Conservation (phyloP, 2,888 invertebrate species). For the Antheraea assamensis region DNA sequence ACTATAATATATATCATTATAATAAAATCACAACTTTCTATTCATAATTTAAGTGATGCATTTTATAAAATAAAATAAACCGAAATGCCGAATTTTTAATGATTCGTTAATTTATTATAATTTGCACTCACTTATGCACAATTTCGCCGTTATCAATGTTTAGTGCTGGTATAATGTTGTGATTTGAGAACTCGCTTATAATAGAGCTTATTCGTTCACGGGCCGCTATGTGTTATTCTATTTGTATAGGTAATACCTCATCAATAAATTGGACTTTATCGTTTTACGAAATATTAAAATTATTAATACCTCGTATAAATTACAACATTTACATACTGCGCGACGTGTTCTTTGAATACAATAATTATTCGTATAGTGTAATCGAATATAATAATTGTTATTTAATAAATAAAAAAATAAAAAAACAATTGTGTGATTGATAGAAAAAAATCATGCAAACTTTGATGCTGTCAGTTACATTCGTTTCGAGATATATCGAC, state of each 20-base stretch:
- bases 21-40: not conserved
- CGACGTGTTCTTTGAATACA: no score
- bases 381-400: no score
- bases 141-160: constrained; percentile 24
- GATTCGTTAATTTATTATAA: constrained; percentile 2
- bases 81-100: not conserved
- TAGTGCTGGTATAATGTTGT: constrained; percentile 35
- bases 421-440: not conserved
- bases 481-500: not conserved
- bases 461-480: not conserved
- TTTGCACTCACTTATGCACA: constrained; percentile 16
- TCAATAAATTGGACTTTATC: not conserved
- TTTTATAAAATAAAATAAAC: constrained; percentile 13
- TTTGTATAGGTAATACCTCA: no score
- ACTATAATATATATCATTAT: constrained; percentile 23
- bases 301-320: not conserved
- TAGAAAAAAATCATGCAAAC: not conserved
- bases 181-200: constrained; percentile 18
- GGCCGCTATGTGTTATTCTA: not conserved
- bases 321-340: no score
- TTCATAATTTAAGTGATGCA: constrained; percentile 24
- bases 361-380: no score
- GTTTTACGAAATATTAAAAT: not conserved
- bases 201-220: not conserved
- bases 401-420: not conserved